Evolutionary conservation across 2,888 invertebrate genomes (phyloP).

Genomic region (Apamea crenata): DNA sequence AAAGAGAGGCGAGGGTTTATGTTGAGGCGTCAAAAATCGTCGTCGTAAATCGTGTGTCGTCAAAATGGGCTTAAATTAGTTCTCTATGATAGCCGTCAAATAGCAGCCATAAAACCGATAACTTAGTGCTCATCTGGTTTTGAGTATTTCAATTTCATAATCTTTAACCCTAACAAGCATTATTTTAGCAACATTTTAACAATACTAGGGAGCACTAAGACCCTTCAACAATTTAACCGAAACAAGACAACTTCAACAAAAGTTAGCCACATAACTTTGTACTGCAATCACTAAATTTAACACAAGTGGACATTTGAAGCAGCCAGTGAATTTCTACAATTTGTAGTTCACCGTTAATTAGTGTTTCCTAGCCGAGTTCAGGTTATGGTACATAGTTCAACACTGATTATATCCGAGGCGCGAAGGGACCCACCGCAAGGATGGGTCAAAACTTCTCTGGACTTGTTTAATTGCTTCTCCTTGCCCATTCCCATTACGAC

Average conservation of each 20-base stretch:
- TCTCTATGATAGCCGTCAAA: not conserved
- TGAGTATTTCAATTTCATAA: not conserved
- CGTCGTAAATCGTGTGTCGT: too few species aligned
- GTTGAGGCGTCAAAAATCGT: too few species aligned
- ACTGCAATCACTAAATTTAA: constrained; percentile 54
- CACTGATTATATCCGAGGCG: constrained; percentile 77
- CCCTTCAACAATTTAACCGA: not conserved
- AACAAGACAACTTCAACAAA: constrained; percentile 17
- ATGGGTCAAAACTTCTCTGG: constrained; percentile 71
- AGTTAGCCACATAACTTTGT: constrained; percentile 36
- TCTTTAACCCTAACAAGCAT: not conserved
- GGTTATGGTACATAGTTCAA: constrained; percentile 69
- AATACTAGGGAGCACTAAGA: not conserved
- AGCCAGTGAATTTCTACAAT: constrained; percentile 53
- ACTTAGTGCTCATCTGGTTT: not conserved
- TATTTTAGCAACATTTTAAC: not conserved
- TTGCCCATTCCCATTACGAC: constrained; percentile 66
- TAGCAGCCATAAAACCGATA: not conserved
- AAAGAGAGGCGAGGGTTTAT: too few species aligned
- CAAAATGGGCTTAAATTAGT: not conserved
- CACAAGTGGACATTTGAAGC: constrained; percentile 53
- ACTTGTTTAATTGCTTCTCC: constrained; percentile 76
- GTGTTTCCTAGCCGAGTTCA: constrained; percentile 60
- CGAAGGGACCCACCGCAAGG: constrained; percentile 73
- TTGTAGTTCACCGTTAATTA: constrained; percentile 66